Conservation (phyloP, 2,113 vertebrate species). For the Chaenocephalus aceratus region DNA sequence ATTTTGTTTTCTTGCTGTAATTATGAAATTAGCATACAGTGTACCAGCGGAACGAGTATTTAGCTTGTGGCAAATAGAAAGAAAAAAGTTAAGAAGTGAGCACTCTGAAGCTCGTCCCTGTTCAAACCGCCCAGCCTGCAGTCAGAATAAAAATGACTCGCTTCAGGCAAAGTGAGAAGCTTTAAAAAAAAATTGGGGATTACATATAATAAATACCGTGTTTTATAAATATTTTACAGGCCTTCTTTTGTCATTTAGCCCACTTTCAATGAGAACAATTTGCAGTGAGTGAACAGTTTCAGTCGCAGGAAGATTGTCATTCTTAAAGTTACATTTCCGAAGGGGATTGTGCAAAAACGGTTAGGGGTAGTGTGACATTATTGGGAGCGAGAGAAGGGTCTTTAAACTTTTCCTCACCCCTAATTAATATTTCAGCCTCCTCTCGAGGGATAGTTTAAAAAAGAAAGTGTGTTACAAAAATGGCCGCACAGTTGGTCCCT, state of each 20-base stretch:
- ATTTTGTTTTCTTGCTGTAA: slow-evolving; percentile 55
- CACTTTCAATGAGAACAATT: slow-evolving; percentile 8
- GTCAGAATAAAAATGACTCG: slow-evolving; percentile 1
- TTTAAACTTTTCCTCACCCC: too few species aligned
- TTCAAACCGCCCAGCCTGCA: slow-evolving; percentile 1
- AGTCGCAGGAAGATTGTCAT: not conserved
- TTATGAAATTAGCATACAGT: slow-evolving; percentile 51
- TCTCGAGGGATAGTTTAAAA: not conserved
- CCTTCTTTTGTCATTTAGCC: slow-evolving; percentile 9
- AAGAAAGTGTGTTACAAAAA: not conserved
- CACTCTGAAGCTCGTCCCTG: not conserved
- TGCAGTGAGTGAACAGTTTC: slow-evolving; percentile 9
- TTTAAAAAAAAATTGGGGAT: not conserved
- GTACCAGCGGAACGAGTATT: slow-evolving; percentile 33
- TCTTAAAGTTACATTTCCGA: too few species aligned
- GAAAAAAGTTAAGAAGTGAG: not conserved
- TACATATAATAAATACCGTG: slow-evolving; percentile 24
- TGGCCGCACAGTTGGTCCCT: not conserved
- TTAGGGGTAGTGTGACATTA: not conserved
- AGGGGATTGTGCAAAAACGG: not conserved
- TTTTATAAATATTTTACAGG: slow-evolving; percentile 23
- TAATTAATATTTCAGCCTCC: not conserved
- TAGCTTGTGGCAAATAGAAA: slow-evolving; percentile 31
- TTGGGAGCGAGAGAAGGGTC: not conserved
- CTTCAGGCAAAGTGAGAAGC: slow-evolving; percentile 9